Evolutionary conservation across 1,140 invertebrate species (phyloP), one percentile per base, ranked within the genome.

Genomic region (Amyelois transitella): DNA sequence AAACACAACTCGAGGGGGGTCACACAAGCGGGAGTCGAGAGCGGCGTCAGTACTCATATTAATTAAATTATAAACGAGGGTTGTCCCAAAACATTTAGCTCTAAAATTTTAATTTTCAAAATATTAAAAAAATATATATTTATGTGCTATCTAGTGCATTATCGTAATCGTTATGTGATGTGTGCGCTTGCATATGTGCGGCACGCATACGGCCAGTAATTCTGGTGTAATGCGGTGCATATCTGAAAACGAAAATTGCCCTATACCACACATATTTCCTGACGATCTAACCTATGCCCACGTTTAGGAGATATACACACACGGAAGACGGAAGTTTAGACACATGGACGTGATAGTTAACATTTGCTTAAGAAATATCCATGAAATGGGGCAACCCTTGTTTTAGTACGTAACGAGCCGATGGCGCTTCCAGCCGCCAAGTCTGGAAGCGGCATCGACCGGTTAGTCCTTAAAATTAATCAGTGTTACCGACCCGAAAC

Each of bases 381-480:
- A 86, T 88, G 85, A 88, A 74, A 88, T 88, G 85, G 85, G 85
- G 85, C 85, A 88, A 88, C 85, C 85, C 85, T 88, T 86, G 85
- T 85, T 86, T 87, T 82, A 77, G 68, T 71, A 56, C 55, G 62
- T 58, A 56, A 60, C 53, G 62, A 64, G 54, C 68, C 70, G 65
- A 54, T 53, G 75, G 49, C 21, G 12, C 28, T 47, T 19, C 51
- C 6, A 22, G 48, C 52, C 61, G 45, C 50, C 17, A 43, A 45
- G 45, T 48, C 51, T 57, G 59, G 66, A 62, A 73, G 62, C 47
- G 60, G 55, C 66, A 60, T 66, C 70, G 53, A 58, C 67, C 66
- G 44, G 58, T 61, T 55, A 55, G 43, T 58, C 58, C 72, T 80
- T 83, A 83, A 68, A 74, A 72, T 66, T 77, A 79, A 71, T 28